Conservation (phyloP, 2,888 invertebrate species). For the Elgonia sp. region DNA sequence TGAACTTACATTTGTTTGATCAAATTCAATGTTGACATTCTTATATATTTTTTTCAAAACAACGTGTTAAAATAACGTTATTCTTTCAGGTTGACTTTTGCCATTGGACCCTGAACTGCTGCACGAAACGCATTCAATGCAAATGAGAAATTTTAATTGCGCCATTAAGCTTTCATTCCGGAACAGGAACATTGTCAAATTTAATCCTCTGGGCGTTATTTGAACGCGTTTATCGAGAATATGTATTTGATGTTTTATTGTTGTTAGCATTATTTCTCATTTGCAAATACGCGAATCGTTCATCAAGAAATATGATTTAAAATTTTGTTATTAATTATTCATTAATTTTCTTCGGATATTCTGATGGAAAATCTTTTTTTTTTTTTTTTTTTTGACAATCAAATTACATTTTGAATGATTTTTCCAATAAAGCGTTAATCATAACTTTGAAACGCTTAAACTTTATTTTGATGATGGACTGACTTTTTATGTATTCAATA, state of each 20-base stretch:
- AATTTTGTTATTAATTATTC: not conserved
- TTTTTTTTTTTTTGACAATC: not conserved
- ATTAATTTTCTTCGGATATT: constrained; percentile 1
- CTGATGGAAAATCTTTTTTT: constrained; percentile 8
- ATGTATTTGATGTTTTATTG: not conserved
- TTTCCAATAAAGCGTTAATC: not conserved
- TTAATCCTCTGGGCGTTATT: constrained; percentile 15
- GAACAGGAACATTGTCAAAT: constrained; percentile 45
- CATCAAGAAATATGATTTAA: too few species aligned
- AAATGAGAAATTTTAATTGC: constrained; percentile 73
- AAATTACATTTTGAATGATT: not conserved
- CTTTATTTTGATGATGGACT: too few species aligned
- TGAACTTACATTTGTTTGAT: constrained; percentile 24
- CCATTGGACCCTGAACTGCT: constrained; percentile 76
- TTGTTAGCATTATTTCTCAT: constrained; percentile 25
- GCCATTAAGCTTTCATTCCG: constrained; percentile 46
- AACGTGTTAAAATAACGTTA: constrained; percentile 30
- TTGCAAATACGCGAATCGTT: not conserved
- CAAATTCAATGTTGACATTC: not conserved
- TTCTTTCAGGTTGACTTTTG: constrained; percentile 75
- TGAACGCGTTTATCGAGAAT: not conserved
- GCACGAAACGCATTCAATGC: constrained; percentile 74
- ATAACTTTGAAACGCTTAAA: too few species aligned
- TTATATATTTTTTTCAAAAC: too few species aligned
- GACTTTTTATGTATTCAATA: not conserved